Evolutionary conservation across 2,888 invertebrate genomes (phyloP).

Genomic region (Leptinotarsa tumamoca): DNA sequence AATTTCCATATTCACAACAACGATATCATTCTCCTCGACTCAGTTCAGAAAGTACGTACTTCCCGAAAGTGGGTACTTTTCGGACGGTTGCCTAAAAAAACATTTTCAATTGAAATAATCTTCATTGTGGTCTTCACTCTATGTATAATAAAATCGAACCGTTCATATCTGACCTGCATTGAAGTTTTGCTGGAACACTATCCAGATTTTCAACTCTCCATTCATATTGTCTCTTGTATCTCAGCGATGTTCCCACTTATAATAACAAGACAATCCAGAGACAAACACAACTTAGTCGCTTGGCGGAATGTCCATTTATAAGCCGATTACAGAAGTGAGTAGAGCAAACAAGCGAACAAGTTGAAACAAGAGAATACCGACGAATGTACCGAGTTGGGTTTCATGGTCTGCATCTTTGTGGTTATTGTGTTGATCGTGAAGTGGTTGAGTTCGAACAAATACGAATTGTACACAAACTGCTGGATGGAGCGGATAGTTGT

Average conservation of each 20-base stretch:
- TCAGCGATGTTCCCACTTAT: slow-evolving; percentile 18
- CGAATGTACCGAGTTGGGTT: slow-evolving; percentile 17
- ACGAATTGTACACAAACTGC: not conserved
- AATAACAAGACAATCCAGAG: slow-evolving; percentile 27
- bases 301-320: slow-evolving; percentile 29
- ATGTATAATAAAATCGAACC: too few species aligned
- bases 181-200: not conserved
- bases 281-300: slow-evolving; percentile 26
- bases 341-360: slow-evolving; percentile 25
- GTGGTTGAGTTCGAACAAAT: not conserved
- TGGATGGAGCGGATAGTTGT: not conserved
- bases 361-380: slow-evolving; percentile 21
- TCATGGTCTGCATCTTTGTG: slow-evolving; percentile 17
- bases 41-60: too few species aligned
- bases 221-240: not conserved
- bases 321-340: slow-evolving; percentile 29
- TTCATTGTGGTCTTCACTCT: too few species aligned
- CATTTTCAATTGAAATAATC: too few species aligned
- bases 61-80: too few species aligned
- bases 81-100: too few species aligned
- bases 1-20: too few species aligned
- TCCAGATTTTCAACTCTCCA: not conserved
- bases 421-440: slow-evolving; percentile 21
- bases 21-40: too few species aligned
- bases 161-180: too few species aligned